A percentile compares a stretch with the other conserved stretches of the same genome.
phyloP scores from a whole-genome alignment of 1,140 invertebrate genomes.

The Sinonovacula constricta region DNA sequence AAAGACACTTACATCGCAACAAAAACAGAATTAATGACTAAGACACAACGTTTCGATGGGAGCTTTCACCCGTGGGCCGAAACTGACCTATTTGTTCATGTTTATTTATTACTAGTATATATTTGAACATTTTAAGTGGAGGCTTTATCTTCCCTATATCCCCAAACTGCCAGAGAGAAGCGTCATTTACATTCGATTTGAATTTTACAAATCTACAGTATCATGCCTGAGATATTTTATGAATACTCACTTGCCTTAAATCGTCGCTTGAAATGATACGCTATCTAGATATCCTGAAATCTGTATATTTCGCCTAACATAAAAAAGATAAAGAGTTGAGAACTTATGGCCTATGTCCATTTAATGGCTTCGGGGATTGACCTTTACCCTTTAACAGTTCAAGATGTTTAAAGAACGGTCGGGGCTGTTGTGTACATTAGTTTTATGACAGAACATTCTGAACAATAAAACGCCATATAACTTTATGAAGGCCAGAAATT shows the following conservation, averaged over 20 bases:
- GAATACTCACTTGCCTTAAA: constrained; percentile 27
- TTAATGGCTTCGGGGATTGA: constrained; percentile 35
- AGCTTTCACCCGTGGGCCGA: too few relatives aligned
- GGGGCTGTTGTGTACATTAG: neutral
- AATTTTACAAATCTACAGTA: constrained; percentile 5
- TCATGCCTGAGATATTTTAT: constrained; percentile 34
- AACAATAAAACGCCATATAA: too few relatives aligned
- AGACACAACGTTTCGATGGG: too few relatives aligned
- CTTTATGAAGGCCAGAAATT: too few relatives aligned
- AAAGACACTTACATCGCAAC: too few relatives aligned
- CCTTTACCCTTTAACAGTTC: constrained; percentile 17
- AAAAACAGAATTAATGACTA: too few relatives aligned
- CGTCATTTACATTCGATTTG: constrained; percentile 25
- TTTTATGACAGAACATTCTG: too few relatives aligned
- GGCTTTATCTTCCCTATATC: too few relatives aligned
- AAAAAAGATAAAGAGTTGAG: constrained; percentile 45
- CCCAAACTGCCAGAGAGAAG: neutral
- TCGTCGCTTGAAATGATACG: constrained; percentile 41
- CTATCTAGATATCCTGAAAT: constrained; percentile 36
- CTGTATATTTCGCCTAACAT: constrained; percentile 45
- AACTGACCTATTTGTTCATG: too few relatives aligned
- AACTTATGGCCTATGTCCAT: constrained; percentile 49
- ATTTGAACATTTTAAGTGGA: too few relatives aligned
- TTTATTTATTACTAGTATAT: too few relatives aligned
- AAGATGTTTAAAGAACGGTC: neutral